Conservation (phyloP, 1,140 invertebrate genomes). For the Trissolcus basalis region DNA sequence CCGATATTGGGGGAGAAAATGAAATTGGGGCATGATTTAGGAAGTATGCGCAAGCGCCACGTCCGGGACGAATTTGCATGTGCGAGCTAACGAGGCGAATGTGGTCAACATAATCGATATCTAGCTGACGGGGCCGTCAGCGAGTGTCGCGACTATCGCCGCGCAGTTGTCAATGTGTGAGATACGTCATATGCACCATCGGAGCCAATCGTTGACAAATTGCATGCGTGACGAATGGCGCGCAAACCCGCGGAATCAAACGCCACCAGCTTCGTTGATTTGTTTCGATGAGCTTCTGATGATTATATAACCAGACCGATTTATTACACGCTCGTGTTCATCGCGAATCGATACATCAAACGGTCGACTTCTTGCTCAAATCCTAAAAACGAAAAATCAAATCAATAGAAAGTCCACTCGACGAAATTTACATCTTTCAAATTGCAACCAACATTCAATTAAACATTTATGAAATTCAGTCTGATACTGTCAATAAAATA, state of each 20-base stretch:
- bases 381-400: too few species aligned
- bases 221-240: conserved; percentile 43
- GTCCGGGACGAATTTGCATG: conserved; percentile 46
- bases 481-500: too few species aligned
- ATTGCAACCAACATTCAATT: too few species aligned
- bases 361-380: not conserved
- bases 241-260: conserved; percentile 20
- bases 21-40: too few species aligned
- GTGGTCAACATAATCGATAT: conserved; percentile 56
- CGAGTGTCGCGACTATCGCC: conserved; percentile 53
- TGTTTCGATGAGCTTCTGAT: conserved; percentile 17
- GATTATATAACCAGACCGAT: conserved; percentile 21
- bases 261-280: conserved; percentile 19
- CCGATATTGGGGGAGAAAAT: too few species aligned
- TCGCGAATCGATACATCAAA: not conserved
- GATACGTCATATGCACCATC: conserved; percentile 55
- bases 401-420: too few species aligned
- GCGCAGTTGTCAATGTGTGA: conserved; percentile 47
- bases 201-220: conserved; percentile 55
- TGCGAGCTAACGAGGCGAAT: conserved; percentile 54
- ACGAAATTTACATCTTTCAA: too few species aligned
- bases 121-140: conserved; percentile 37
- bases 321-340: conserved; percentile 14
- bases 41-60: conserved; percentile 30
- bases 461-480: too few species aligned